A percentile compares a stretch with the other conserved stretches of the same genome.
Conservation (phyloP, 2,888 invertebrate species). For the Heteropelma amictum region DNA sequence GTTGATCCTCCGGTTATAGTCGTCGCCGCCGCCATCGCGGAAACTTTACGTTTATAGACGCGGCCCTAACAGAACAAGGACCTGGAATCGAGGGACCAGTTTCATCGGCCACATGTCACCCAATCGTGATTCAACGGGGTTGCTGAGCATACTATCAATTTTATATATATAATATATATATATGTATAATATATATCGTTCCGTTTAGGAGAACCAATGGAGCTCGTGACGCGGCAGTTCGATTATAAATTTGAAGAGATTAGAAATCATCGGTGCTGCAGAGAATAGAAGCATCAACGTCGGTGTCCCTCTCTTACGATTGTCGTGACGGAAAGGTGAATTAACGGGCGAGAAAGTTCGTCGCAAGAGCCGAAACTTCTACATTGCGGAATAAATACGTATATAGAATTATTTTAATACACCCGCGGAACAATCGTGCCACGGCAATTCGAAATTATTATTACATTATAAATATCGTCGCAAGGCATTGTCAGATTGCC, state of each 20-base stretch:
- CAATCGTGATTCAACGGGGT: constrained; percentile 68
- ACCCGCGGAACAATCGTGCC: not conserved
- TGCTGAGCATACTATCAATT: not conserved
- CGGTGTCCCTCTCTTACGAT: constrained; percentile 27
- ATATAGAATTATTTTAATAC: constrained; percentile 33
- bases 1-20: not conserved
- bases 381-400: not conserved
- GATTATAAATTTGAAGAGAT: constrained; percentile 55
- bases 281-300: constrained; percentile 36
- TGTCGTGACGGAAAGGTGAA: constrained; percentile 51
- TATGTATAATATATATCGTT: constrained; percentile 8
- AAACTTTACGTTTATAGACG: constrained; percentile 69
- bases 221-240: constrained; percentile 49
- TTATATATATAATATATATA: constrained; percentile 1
- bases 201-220: constrained; percentile 35
- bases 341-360: constrained; percentile 52
- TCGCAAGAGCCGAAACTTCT: constrained; percentile 21
- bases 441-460: not conserved
- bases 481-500: too few species aligned
- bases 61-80: constrained; percentile 60
- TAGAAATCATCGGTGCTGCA: constrained; percentile 48
- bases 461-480: not conserved
- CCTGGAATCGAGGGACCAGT: constrained; percentile 54
- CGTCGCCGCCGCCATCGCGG: constrained; percentile 32
- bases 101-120: constrained; percentile 68